A percentile compares a stretch with the other conserved stretches of the same genome.
Evolutionary conservation across 2,113 vertebrate genomes (phyloP).

Genomic region (Paramormyrops kingsleyae): DNA sequence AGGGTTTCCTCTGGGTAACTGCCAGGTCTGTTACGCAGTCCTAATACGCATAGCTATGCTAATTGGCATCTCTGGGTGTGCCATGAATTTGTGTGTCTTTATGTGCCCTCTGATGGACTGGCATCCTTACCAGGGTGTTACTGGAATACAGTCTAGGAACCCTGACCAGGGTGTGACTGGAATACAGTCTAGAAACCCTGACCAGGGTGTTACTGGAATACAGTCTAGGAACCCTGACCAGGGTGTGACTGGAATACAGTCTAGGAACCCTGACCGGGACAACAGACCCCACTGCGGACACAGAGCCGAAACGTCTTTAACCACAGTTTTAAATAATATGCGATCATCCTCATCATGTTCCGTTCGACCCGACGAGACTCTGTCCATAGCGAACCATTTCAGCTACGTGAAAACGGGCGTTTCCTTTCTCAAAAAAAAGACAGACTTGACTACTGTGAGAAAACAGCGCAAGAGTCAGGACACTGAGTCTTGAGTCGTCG

Average conservation of each 20-base stretch:
- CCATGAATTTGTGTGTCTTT: background rate
- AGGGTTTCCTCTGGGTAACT: background rate
- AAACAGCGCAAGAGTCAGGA: background rate
- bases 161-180: background rate
- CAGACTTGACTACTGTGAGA: background rate
- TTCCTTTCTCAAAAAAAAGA: background rate
- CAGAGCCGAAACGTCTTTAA: background rate
- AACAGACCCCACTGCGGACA: background rate
- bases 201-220: too few relatives aligned
- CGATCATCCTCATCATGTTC: too few relatives aligned
- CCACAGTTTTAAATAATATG: too few relatives aligned
- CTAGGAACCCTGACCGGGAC: too few relatives aligned
- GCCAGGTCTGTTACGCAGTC: background rate
- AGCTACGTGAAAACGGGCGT: background rate
- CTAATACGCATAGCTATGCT: background rate
- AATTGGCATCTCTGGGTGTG: background rate
- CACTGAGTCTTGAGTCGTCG: background rate
- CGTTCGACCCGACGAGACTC: background rate
- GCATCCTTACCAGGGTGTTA: background rate
- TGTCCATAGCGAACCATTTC: background rate
- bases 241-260: too few relatives aligned
- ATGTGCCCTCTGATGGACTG: background rate
- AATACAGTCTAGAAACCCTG: too few relatives aligned
- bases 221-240: too few relatives aligned
- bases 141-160: too few relatives aligned